Evolutionary conservation across 2,888 invertebrate genomes (phyloP).

Genomic region (Protophormia terraenovae): DNA sequence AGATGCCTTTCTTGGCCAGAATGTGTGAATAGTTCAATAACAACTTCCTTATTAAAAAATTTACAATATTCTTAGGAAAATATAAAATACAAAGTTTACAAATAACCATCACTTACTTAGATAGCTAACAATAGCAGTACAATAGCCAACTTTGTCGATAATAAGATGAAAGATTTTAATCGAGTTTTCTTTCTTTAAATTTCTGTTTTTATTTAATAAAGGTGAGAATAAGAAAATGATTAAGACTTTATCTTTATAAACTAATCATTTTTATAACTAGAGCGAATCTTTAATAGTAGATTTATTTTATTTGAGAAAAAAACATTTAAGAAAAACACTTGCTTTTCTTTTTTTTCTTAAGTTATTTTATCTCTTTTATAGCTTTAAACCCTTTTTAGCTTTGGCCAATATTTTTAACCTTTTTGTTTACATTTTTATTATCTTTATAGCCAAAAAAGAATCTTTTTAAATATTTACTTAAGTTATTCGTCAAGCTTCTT

Average conservation of each 20-base stretch:
- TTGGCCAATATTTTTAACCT: neutral
- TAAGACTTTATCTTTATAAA: neutral
- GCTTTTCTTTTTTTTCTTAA: neutral
- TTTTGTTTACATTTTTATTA: neutral
- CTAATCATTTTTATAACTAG: neutral
- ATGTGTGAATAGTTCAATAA: constrained; percentile 47
- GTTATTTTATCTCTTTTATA: neutral
- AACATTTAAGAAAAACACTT: neutral
- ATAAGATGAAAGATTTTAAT: constrained; percentile 32
- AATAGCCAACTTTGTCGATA: neutral
- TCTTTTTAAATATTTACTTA: constrained; percentile 58
- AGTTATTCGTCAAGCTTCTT: constrained; percentile 63
- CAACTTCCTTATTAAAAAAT: constrained; percentile 53
- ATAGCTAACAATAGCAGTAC: neutral
- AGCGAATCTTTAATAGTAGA: neutral
- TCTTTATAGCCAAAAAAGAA: neutral
- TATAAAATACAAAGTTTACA: constrained; percentile 31
- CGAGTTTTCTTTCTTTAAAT: neutral
- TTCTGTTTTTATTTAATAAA: neutral
- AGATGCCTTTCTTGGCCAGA: neutral
- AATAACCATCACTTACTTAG: constrained; percentile 5
- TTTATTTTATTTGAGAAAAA: neutral
- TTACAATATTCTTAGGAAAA: neutral
- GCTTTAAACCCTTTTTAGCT: neutral
- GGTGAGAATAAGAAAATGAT: constrained; percentile 8